These are phyloP conservation scores for Solenopsis invicta DNA, from an alignment of 1,140 invertebrate genomes.

Conservation along the genomic window DNA sequence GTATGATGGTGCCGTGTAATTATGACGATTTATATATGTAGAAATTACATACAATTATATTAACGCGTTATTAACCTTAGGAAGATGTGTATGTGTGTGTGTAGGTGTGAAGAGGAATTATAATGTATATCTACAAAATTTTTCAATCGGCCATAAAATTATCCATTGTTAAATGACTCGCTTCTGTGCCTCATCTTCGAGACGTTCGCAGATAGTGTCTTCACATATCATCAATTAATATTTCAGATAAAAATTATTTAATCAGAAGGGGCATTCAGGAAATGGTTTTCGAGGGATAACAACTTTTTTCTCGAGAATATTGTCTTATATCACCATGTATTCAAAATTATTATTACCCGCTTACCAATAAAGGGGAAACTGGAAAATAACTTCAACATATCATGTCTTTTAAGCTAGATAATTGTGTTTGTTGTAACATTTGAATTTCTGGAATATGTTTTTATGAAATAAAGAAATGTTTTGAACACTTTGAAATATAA, in stretches of 20 bases:
- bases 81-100: slow-evolving; percentile 7
- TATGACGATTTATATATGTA: slow-evolving; percentile 42
- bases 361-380: not conserved
- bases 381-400: not conserved
- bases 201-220: slow-evolving; percentile 20
- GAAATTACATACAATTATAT: slow-evolving; percentile 61
- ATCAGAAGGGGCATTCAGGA: not conserved
- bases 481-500: not conserved
- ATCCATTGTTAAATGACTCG: slow-evolving; percentile 43
- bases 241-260: slow-evolving; percentile 51
- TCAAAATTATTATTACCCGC: not conserved
- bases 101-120: slow-evolving; percentile 35
- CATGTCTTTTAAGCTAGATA: not conserved
- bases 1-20: not conserved
- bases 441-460: not conserved
- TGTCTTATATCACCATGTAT: slow-evolving; percentile 30
- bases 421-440: not conserved
- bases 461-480: not conserved
- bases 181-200: slow-evolving; percentile 3
- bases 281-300: not conserved
- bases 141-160: slow-evolving; percentile 35
- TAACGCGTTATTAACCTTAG: slow-evolving; percentile 18
- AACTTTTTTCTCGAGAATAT: not conserved
- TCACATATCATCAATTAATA: slow-evolving; percentile 49
- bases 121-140: slow-evolving; percentile 57